Conservation (phyloP, 2,113 vertebrate genomes). For the Pelobates fuscus region DNA sequence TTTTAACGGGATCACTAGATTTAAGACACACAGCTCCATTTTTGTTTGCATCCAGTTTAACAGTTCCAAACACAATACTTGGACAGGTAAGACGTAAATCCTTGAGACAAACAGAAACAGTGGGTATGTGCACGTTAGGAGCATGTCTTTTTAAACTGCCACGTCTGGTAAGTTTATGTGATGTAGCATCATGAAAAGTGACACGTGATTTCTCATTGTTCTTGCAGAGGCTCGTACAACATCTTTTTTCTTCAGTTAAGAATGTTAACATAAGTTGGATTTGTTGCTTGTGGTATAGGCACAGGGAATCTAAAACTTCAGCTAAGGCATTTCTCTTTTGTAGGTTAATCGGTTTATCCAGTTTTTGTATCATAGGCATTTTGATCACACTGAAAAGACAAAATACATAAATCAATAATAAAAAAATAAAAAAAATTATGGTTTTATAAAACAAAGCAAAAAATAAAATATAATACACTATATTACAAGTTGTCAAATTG, state of each 20-base stretch:
- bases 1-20: conserved; percentile 6
- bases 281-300: conserved; percentile 79
- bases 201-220: conserved; percentile 63
- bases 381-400: conserved; percentile 75
- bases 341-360: conserved; percentile 77
- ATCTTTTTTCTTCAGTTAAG: conserved; percentile 71
- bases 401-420: conserved; percentile 56
- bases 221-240: conserved; percentile 62
- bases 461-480: too few relatives aligned
- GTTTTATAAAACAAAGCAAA: too few relatives aligned
- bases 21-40: background rate
- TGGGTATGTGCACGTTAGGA: conserved; percentile 64
- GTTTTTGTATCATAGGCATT: conserved; percentile 64
- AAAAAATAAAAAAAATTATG: background rate
- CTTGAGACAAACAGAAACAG: conserved; percentile 74
- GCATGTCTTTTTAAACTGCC: conserved; percentile 74
- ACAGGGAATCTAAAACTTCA: conserved; percentile 81
- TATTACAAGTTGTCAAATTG: too few relatives aligned
- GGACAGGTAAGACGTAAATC: conserved; percentile 73
- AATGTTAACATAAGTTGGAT: conserved; percentile 79
- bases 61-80: conserved; percentile 57
- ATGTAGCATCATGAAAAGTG: conserved; percentile 69
- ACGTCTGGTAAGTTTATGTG: conserved; percentile 69
- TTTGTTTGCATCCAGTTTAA: conserved; percentile 56
- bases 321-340: conserved; percentile 75